Conservation (phyloP, 2,888 invertebrate species). For the Seira sanloemensis region DNA sequence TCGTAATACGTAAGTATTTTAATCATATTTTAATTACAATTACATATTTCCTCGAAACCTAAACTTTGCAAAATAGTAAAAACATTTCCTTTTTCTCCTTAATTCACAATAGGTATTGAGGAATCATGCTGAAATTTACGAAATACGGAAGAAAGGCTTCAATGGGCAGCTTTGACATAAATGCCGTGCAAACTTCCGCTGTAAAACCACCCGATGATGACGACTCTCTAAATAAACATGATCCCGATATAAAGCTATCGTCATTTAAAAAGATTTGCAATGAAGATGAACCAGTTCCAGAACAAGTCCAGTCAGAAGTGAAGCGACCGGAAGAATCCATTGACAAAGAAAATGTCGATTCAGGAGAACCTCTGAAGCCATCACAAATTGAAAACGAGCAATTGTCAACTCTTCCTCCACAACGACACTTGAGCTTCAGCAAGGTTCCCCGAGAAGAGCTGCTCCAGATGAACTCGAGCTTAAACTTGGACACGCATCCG, state of each 20-base stretch:
- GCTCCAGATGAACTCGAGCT: constrained; percentile 17
- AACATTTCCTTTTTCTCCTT: too few relatives aligned
- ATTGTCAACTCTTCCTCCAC: not conserved
- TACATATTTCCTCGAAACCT: too few relatives aligned
- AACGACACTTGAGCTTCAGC: constrained; percentile 10
- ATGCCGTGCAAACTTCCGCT: not conserved
- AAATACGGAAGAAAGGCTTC: constrained; percentile 38
- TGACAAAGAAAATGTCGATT: not conserved
- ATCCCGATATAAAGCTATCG: not conserved
- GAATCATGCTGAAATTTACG: constrained; percentile 48
- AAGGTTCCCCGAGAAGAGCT: constrained; percentile 40
- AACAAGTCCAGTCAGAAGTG: not conserved
- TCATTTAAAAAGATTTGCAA: not conserved
- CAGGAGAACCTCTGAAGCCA: not conserved
- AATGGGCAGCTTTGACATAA: not conserved
- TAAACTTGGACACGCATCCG: not conserved
- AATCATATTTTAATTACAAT: too few relatives aligned
- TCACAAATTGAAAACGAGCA: not conserved
- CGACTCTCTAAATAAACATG: not conserved
- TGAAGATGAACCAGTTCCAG: not conserved
- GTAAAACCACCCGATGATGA: not conserved
- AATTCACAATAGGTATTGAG: too few relatives aligned
- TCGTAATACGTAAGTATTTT: too few relatives aligned
- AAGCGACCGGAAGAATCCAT: too few relatives aligned
- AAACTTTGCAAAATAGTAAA: too few relatives aligned